Conservation (phyloP, 2,888 invertebrate genomes). For the Aspidapion aeneum region DNA sequence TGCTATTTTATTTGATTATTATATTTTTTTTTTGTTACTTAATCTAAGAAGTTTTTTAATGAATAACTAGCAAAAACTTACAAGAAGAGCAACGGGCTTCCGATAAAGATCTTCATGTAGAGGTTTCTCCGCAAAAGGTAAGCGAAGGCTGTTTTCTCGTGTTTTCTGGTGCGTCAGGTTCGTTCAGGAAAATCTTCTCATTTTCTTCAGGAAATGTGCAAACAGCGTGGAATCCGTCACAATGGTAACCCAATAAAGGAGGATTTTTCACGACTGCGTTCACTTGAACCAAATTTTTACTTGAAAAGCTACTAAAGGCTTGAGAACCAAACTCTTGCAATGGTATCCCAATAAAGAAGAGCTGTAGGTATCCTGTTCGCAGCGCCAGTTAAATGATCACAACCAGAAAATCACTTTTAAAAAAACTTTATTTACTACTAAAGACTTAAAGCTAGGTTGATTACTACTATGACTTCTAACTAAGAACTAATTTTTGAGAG, state of each 20-base stretch:
- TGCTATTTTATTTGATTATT: too few species aligned
- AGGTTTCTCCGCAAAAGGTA: neutral
- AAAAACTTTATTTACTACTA: neutral
- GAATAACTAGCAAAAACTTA: neutral
- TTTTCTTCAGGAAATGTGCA: neutral
- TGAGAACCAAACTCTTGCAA: neutral
- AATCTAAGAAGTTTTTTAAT: neutral
- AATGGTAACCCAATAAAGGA: neutral
- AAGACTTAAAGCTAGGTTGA: too few species aligned
- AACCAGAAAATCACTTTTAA: neutral
- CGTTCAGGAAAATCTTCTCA: neutral
- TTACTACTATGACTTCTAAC: too few species aligned
- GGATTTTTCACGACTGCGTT: neutral
- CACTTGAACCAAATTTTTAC: neutral
- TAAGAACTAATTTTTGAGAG: too few species aligned
- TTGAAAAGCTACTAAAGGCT: neutral
- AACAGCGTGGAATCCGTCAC: neutral
- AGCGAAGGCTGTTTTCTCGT: neutral
- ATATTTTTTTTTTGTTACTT: too few species aligned
- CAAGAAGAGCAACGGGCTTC: neutral
- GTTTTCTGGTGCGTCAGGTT: neutral
- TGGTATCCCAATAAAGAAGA: neutral
- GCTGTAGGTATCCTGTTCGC: neutral
- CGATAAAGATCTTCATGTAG: neutral
- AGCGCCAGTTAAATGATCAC: neutral